Conservation (phyloP, 2,797 vertebrate genomes). For the Danio tinwini region DNA sequence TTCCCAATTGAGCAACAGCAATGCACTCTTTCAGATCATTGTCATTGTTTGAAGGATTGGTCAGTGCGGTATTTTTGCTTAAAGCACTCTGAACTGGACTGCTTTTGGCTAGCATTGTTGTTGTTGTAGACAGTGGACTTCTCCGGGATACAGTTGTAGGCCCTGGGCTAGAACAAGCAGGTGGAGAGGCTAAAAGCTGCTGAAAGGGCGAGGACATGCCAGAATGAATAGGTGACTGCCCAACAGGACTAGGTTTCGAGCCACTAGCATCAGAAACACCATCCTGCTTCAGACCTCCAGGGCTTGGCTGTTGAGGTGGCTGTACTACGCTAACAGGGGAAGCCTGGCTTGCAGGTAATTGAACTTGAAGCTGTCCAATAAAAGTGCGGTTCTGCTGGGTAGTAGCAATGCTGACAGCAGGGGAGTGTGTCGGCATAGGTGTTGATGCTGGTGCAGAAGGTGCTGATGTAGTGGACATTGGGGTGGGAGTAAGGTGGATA, state of each 20-base stretch:
- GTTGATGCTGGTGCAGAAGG: slow-evolving; percentile 57
- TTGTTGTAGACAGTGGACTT: slow-evolving; percentile 82
- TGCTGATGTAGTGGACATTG: slow-evolving; percentile 60
- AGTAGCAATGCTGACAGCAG: slow-evolving; percentile 70
- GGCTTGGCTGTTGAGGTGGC: slow-evolving; percentile 69
- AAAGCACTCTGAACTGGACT: slow-evolving; percentile 81
- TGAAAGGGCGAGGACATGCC: slow-evolving; percentile 74
- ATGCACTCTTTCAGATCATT: slow-evolving; percentile 60
- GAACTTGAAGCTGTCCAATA: slow-evolving; percentile 80
- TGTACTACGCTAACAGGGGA: slow-evolving; percentile 68
- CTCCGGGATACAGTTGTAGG: slow-evolving; percentile 79
- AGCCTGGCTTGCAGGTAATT: slow-evolving; percentile 69
- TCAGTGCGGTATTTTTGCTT: slow-evolving; percentile 77
- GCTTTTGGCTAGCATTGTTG: slow-evolving; percentile 77
- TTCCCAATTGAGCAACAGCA: slow-evolving; percentile 52
- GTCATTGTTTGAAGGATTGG: slow-evolving; percentile 79
- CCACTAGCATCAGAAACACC: slow-evolving; percentile 71
- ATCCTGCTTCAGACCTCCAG: slow-evolving; percentile 79
- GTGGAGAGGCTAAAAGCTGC: slow-evolving; percentile 79
- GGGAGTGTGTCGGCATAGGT: slow-evolving; percentile 72
- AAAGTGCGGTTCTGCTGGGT: slow-evolving; percentile 78
- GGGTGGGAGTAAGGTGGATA: slow-evolving; percentile 84
- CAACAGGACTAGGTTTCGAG: slow-evolving; percentile 69
- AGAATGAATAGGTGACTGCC: slow-evolving; percentile 67
- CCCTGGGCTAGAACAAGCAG: slow-evolving; percentile 85